Conservation (phyloP, 2,797 vertebrate species). For the Ambastaia sidthimunki region DNA sequence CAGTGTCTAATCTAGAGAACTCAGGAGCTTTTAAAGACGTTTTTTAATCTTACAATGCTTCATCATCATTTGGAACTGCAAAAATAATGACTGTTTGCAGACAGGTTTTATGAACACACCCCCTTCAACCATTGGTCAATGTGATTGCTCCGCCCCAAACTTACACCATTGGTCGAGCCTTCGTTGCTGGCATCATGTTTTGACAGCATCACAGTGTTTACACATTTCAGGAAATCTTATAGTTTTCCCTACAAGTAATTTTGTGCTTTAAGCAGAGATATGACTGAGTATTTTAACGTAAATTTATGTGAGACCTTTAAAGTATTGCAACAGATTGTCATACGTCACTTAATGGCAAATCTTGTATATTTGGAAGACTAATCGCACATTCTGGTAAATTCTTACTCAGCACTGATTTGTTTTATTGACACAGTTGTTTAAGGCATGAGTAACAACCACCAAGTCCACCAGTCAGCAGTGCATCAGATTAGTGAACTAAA, state of each 20-base stretch:
- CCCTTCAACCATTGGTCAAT: background rate
- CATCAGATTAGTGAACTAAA: background rate
- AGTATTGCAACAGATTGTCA: too few species aligned
- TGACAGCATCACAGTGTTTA: background rate
- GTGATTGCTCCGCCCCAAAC: background rate
- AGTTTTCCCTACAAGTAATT: too few species aligned
- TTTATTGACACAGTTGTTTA: background rate
- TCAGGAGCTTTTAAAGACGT: background rate
- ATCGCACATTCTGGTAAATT: background rate
- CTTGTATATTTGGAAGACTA: too few species aligned
- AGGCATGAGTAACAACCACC: conserved; percentile 5
- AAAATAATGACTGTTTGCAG: background rate
- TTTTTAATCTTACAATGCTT: background rate
- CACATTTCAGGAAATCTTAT: too few species aligned
- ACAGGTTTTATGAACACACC: background rate
- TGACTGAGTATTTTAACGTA: too few species aligned
- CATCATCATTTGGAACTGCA: background rate
- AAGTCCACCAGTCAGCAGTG: background rate
- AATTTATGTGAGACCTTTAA: too few species aligned
- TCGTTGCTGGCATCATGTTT: background rate
- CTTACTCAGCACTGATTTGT: conserved; percentile 24
- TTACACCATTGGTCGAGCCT: background rate
- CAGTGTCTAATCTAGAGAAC: too few species aligned
- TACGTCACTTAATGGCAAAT: too few species aligned
- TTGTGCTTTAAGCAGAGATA: too few species aligned